Evolutionary conservation across 92 coral and sea anemone species (phyloP), one percentile per base, ranked within the genome.

Genomic region (Phenganax stokvisi): DNA sequence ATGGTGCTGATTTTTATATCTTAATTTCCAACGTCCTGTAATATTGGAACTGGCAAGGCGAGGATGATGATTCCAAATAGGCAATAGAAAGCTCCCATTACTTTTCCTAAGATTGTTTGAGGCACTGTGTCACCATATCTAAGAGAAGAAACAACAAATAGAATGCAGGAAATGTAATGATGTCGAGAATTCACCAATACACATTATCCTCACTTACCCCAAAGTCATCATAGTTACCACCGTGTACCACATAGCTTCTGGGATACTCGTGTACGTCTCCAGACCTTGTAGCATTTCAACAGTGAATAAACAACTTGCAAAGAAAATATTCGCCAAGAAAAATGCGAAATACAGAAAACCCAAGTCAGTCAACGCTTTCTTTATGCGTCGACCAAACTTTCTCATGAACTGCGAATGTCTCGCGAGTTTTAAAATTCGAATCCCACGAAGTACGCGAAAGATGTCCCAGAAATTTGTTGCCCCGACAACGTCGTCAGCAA

Each of bases 191-290:
- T 51, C 74, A 51, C 55, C n/a, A 8, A n/a, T 16, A 7, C n/a
- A 12, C 10, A 16, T 52, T 53, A 73, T 53, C 59, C 58, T 3
- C 37, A 86, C 97, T 81, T 89, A 93, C 97, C 97, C 97, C 28
- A 93, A 92, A 6, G 97, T 93, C 97, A 93, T 93, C 97, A 93
- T 93, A 0, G 97, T 93, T 53, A 93, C 90, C 11, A 91, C 87
- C 6, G 97, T 89, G 61, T 91, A 93, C 97, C 97, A 93, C 97
- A 93, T 93, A n/a, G 93, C 82, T 54, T 89, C 97, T 0, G 97
- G 97, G 72, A 93, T 93, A 58, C 97, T 93, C 56, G 54, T 81
- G 70, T 91, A 93, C 15, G 89, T 88, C 80, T 81, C 75, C 17
- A 77, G 57, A 0, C 89, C 85, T 37, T 80, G 80, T 54, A 63